A percentile compares a stretch with the other conserved stretches of the same genome.
phyloP scores from a whole-genome alignment of 2,888 invertebrate genomes.

The Cephalotes varians region DNA sequence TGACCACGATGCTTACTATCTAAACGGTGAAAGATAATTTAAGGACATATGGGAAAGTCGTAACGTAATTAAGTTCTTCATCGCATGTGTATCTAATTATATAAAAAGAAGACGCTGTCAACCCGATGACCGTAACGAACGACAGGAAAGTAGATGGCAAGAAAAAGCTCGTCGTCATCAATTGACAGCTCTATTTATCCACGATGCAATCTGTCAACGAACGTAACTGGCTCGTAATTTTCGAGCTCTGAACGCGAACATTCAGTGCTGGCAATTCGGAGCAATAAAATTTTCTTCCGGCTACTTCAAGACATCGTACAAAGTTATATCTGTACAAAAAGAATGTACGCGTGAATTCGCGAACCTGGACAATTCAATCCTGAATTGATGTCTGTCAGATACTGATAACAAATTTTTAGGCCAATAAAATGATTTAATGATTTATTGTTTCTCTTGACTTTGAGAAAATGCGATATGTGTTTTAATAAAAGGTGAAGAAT shows the following conservation, averaged over 20 bases:
- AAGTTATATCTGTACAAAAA: slow-evolving; percentile 21
- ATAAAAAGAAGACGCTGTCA: slow-evolving; percentile 12
- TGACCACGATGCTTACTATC: not conserved
- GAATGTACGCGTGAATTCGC: not conserved
- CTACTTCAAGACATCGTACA: slow-evolving; percentile 26
- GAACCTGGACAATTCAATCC: not conserved
- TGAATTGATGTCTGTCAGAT: not conserved
- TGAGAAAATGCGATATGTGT: not conserved
- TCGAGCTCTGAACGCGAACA: slow-evolving; percentile 40
- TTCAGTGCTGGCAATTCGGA: slow-evolving; percentile 44
- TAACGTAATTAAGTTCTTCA: slow-evolving; percentile 29
- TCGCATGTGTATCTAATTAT: slow-evolving; percentile 38
- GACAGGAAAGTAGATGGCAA: slow-evolving; percentile 32
- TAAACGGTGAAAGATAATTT: slow-evolving; percentile 45
- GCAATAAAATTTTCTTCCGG: slow-evolving; percentile 46
- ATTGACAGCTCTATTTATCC: slow-evolving; percentile 49
- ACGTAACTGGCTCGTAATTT: slow-evolving; percentile 49
- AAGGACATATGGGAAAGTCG: slow-evolving; percentile 30
- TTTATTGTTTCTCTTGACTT: not conserved
- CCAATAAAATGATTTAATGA: not conserved
- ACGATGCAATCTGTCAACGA: slow-evolving; percentile 47
- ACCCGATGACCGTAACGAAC: slow-evolving; percentile 23
- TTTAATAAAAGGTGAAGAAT: not conserved
- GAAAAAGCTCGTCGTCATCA: slow-evolving; percentile 36
- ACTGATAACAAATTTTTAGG: not conserved